Evolutionary conservation across 1,140 invertebrate genomes (phyloP).

Genomic region (Saxidomus purpurata): DNA sequence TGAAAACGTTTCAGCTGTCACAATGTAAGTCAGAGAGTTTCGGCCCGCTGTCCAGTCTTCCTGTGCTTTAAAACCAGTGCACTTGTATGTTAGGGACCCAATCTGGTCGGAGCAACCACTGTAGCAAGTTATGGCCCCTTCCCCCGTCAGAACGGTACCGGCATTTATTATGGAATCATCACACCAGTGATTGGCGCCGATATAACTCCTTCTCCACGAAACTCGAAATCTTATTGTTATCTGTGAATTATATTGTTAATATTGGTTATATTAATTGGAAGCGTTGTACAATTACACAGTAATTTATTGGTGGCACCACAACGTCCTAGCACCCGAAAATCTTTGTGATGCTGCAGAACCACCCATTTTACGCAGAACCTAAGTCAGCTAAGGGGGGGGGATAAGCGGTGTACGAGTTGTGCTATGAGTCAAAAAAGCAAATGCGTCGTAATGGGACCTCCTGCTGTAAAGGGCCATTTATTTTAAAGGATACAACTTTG

Average conservation of each 20-base stretch:
- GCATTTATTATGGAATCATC: background rate
- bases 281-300: too few species aligned
- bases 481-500: too few species aligned
- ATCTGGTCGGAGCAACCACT: background rate
- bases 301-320: too few species aligned
- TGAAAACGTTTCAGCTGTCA: background rate
- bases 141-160: background rate
- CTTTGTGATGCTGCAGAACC: too few species aligned
- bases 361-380: too few species aligned
- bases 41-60: constrained; percentile 5
- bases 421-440: too few species aligned
- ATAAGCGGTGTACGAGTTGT: too few species aligned
- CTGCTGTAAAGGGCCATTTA: too few species aligned
- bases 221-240: constrained; percentile 23
- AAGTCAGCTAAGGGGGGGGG: too few species aligned
- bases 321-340: too few species aligned
- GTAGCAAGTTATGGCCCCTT: background rate
- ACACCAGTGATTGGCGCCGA: background rate
- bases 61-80: background rate
- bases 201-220: background rate
- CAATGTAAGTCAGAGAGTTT: background rate
- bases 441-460: too few species aligned
- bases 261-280: too few species aligned
- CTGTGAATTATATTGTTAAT: background rate
- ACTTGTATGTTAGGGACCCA: background rate